Percentiles rank a stretch among this genome's conserved stretches.
phyloP scores from a whole-genome alignment of 2,888 invertebrate genomes.

The Podabrus alpinus region DNA sequence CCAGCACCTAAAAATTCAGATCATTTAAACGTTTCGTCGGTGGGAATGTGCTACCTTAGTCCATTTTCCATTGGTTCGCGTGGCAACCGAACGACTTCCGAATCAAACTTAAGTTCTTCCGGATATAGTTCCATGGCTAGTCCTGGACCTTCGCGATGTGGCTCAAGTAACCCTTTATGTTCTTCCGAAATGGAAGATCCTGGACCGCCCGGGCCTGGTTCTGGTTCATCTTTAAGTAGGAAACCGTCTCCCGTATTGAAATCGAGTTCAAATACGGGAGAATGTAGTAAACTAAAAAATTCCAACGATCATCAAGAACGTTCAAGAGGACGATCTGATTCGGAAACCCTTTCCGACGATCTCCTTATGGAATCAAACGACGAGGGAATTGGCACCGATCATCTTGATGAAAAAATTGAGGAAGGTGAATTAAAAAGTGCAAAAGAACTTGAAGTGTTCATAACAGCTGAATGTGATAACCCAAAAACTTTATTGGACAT shows the following conservation, averaged over 20 bases:
- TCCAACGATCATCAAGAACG: conserved; percentile 58
- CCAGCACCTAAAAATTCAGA: conserved; percentile 59
- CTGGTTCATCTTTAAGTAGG: conserved; percentile 45
- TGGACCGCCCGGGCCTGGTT: conserved; percentile 61
- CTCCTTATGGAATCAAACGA: conserved; percentile 73
- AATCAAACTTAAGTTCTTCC: conserved; percentile 82
- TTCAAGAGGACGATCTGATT: conserved; percentile 69
- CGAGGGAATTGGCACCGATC: conserved; percentile 78
- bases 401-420: conserved; percentile 70
- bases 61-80: conserved; percentile 76
- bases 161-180: conserved; percentile 79
- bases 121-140: conserved; percentile 87
- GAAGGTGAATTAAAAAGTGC: conserved; percentile 70
- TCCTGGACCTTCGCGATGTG: conserved; percentile 80
- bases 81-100: conserved; percentile 77
- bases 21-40: conserved; percentile 56
- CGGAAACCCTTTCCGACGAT: conserved; percentile 75
- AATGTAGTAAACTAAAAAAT: conserved; percentile 43
- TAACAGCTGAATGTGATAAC: conserved; percentile 53
- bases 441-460: conserved; percentile 63
- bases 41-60: conserved; percentile 74
- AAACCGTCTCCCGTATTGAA: conserved; percentile 67
- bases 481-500: conserved; percentile 56
- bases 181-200: conserved; percentile 77
- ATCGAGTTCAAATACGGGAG: conserved; percentile 55